Evolutionary conservation across 2,113 vertebrate genomes (phyloP).

Genomic region (Phyllopteryx taeniolatus): DNA sequence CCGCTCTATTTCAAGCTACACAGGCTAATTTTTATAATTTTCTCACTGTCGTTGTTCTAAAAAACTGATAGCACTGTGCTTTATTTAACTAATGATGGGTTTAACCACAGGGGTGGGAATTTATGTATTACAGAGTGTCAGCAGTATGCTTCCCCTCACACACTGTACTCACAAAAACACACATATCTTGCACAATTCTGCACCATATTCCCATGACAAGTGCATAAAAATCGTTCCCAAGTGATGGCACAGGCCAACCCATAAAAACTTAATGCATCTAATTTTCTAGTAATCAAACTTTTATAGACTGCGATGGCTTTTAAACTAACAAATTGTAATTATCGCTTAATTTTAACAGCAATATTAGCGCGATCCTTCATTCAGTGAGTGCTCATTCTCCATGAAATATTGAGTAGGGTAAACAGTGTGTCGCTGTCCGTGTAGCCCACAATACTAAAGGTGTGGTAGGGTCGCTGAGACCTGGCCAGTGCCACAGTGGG

Average conservation of each 20-base stretch:
- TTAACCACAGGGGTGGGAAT: constrained; percentile 42
- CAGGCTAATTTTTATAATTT: constrained; percentile 54
- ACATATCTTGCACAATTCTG: constrained; percentile 46
- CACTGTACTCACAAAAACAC: constrained; percentile 30
- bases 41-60: constrained; percentile 33
- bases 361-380: constrained; percentile 87
- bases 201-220: constrained; percentile 73
- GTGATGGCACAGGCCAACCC: constrained; percentile 90
- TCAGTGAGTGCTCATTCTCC: constrained; percentile 73
- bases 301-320: constrained; percentile 96
- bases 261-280: constrained; percentile 90
- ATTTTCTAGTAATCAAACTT: constrained; percentile 98
- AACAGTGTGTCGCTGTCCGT: constrained; percentile 61
- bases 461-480: constrained; percentile 57
- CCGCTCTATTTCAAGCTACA: constrained; percentile 25
- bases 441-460: constrained; percentile 61
- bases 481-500: constrained; percentile 30
- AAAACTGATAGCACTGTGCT: constrained; percentile 12
- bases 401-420: constrained; percentile 74
- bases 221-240: constrained; percentile 92
- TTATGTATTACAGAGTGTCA: constrained; percentile 52
- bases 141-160: constrained; percentile 38
- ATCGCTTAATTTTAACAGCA: constrained; percentile 94
- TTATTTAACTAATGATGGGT: constrained; percentile 43
- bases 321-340: constrained; percentile 98